These are phyloP conservation scores for Elgonia sp. DNA, from an alignment of 2,888 invertebrate genomes.

Conservation along the genomic window DNA sequence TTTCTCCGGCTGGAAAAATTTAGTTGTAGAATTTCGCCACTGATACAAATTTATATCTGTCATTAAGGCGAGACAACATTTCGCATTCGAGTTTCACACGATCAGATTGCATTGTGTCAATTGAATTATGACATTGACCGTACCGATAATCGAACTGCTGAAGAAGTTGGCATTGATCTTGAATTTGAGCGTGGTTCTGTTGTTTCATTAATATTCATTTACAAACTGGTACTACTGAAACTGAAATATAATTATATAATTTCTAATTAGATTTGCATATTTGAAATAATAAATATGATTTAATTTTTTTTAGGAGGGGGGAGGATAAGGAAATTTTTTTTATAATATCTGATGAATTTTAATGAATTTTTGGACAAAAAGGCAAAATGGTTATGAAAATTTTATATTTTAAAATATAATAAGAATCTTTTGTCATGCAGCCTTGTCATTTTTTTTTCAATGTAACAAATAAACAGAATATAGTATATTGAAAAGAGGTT, in stretches of 20 bases:
- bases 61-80: not conserved
- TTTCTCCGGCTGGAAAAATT: constrained; percentile 12
- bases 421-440: no score
- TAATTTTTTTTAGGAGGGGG: not conserved
- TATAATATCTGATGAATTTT: no score
- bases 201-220: constrained; percentile 49
- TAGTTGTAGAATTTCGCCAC: constrained; percentile 16
- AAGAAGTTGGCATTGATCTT: constrained; percentile 58
- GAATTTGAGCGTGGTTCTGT: constrained; percentile 5
- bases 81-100: constrained; percentile 9
- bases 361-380: no score
- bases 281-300: no score
- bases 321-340: no score
- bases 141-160: constrained; percentile 13
- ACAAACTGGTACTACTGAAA: not conserved
- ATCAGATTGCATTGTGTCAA: constrained; percentile 27
- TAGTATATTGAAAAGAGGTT: no score
- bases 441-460: no score
- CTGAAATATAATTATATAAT: constrained; percentile 30
- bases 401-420: no score
- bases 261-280: not conserved
- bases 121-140: constrained; percentile 49
- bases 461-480: no score
- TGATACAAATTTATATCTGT: constrained; percentile 20
- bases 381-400: no score